These are phyloP conservation scores for Cryptops parisi DNA, from an alignment of 2,888 invertebrate species.

Conservation along the genomic window DNA sequence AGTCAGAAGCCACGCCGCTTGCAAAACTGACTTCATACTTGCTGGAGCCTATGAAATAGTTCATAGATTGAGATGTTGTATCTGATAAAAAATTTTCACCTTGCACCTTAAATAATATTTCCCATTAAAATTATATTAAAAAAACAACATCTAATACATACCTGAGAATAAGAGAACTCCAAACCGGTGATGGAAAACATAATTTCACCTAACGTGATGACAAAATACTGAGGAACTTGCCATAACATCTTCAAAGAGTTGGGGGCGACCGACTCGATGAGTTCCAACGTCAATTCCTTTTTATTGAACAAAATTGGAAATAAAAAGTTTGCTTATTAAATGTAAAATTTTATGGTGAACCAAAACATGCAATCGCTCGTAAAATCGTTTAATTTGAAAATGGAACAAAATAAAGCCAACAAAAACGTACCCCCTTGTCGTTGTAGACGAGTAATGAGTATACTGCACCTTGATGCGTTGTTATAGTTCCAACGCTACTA, in stretches of 20 bases:
- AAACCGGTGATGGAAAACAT: slow-evolving; percentile 93
- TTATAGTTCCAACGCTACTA: not conserved
- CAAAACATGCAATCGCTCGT: too few species aligned
- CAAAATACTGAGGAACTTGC: slow-evolving; percentile 81
- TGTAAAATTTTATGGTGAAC: not conserved
- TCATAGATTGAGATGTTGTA: not conserved
- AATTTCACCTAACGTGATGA: slow-evolving; percentile 85
- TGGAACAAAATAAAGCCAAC: too few species aligned
- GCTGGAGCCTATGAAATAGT: slow-evolving; percentile 47
- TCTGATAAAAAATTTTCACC: not conserved
- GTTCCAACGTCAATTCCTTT: not conserved
- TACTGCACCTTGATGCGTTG: not conserved
- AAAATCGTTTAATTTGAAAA: too few species aligned
- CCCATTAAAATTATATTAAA: not conserved
- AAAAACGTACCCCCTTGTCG: not conserved
- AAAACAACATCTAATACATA: slow-evolving; percentile 25
- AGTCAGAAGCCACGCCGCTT: slow-evolving; percentile 82
- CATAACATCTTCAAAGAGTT: slow-evolving; percentile 66
- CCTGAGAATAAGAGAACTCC: slow-evolving; percentile 88
- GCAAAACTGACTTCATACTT: slow-evolving; percentile 87
- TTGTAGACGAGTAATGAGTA: slow-evolving; percentile 1
- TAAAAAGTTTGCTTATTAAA: not conserved
- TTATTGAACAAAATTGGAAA: not conserved
- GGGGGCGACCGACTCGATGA: slow-evolving; percentile 30
- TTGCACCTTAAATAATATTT: not conserved